A percentile compares a stretch with the other conserved stretches of the same genome.
These are phyloP conservation scores for Eupeodes latifasciatus DNA, from an alignment of 2,888 invertebrate genomes.

Conservation along the genomic window DNA sequence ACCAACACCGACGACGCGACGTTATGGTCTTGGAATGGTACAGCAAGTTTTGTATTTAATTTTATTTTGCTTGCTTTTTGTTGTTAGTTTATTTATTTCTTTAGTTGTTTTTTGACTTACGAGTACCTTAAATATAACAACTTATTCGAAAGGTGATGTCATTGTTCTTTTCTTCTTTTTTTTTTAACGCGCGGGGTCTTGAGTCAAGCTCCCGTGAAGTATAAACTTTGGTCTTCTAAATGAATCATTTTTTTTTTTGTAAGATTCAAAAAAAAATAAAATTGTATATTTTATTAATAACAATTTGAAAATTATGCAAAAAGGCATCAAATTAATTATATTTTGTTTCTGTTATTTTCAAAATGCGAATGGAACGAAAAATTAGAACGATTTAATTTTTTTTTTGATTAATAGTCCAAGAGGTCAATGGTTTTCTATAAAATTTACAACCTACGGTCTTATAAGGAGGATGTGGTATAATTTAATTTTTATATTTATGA, in stretches of 20 bases:
- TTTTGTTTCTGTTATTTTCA: conserved; percentile 41
- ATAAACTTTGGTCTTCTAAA: conserved; percentile 29
- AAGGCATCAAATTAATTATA: conserved; percentile 3
- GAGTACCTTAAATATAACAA: conserved; percentile 31
- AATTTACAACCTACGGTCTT: background rate
- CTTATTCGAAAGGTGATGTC: conserved; percentile 52
- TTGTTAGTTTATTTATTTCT: conserved; percentile 23
- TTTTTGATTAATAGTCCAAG: conserved; percentile 44
- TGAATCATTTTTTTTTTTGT: conserved; percentile 37
- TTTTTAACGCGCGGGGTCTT: background rate
- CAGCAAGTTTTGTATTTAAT: conserved; percentile 33
- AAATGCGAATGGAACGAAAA: conserved; percentile 27
- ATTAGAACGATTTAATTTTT: conserved; percentile 36
- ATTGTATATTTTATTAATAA: background rate
- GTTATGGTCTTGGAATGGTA: conserved; percentile 45
- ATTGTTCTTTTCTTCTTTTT: conserved; percentile 46
- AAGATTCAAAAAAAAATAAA: too few species aligned
- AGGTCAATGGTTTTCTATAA: conserved; percentile 36
- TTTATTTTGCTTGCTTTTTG: background rate
- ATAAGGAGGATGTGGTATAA: background rate
- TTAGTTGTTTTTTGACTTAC: conserved; percentile 52
- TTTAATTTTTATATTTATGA: background rate
- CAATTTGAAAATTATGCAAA: background rate
- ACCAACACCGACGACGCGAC: conserved; percentile 11
- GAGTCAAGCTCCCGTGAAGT: conserved; percentile 19